Evolutionary conservation across 2,797 vertebrate genomes (phyloP), one percentile per base, ranked within the genome.

Genomic region (Nannoperca australis): DNA sequence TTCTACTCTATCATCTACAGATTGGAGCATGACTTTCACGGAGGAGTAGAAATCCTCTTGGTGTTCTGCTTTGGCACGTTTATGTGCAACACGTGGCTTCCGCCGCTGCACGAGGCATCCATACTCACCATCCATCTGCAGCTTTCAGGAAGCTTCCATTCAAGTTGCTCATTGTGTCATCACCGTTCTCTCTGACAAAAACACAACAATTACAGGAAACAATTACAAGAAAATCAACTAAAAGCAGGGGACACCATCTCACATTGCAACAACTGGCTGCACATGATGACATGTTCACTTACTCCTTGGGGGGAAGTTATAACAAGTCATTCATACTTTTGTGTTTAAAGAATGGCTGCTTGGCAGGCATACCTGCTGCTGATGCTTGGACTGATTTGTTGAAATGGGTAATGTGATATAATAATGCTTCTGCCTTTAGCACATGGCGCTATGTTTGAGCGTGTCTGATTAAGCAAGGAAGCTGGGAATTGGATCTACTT

Each of bases 51-150:
- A 60, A 66, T 64, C 34, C 49, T 74, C 61, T 47, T 47, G 17
- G 59, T 61, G 45, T 42, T 80, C 68, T 20, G 60, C 65, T 75
- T 62, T 67, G 66, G 30, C 72, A 75, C 47, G 24, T 70, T 69
- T 54, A 54, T 55, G 53, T 56, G 51, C 55, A 55, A 76, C 81
- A 82, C 27, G n/a, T 81, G 78, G 58, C 74, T 50, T 61, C 74
- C 60, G 50, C 81, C 82, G 68, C 81, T 84, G 79, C 74, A 45
- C 34, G 24, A 49, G 63, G 53, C 44, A 13, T 67, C 24, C 22
- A 32, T 70, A 80, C 62, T 78, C 69, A 54, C 42, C 10, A 47
- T 78, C 72, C 76, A 83, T 84, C 72, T 80, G 78, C 45, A 71
- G 69, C 74, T 70, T 78, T 76, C 70, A 78, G 30, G 9, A 13